These are phyloP conservation scores for Zele albiditarsus DNA, from an alignment of 2,888 invertebrate species.

Conservation along the genomic window DNA sequence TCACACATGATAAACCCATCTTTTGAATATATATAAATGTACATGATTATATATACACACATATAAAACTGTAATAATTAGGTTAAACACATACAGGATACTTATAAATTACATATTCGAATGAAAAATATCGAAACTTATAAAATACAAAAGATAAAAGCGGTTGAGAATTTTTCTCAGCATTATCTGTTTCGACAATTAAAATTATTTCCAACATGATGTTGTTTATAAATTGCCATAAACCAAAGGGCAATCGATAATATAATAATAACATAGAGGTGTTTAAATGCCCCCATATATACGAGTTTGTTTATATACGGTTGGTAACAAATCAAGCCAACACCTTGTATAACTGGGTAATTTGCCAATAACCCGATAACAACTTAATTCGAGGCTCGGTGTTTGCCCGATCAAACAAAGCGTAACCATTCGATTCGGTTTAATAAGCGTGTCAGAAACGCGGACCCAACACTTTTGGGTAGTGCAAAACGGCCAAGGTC, in stretches of 20 bases:
- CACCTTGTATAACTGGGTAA: conserved; percentile 62
- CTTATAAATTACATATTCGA: conserved; percentile 5
- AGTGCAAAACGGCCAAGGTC: conserved; percentile 28
- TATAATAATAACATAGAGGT: conserved; percentile 18
- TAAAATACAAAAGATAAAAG: conserved; percentile 10
- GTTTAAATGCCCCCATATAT: conserved; percentile 19
- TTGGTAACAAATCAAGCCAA: conserved; percentile 65
- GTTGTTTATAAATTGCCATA: not conserved
- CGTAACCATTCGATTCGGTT: conserved; percentile 64
- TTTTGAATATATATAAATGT: no score
- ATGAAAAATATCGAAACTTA: not conserved
- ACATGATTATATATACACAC: no score
- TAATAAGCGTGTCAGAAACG: conserved; percentile 54
- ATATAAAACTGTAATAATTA: no score
- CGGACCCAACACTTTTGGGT: conserved; percentile 38
- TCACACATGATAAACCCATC: no score
- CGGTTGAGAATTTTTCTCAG: not conserved
- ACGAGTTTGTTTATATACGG: conserved; percentile 22
- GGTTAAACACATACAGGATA: no score
- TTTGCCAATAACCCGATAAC: conserved; percentile 67
- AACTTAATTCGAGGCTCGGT: conserved; percentile 67
- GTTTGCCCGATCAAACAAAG: conserved; percentile 66
- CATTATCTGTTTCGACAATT: conserved; percentile 19
- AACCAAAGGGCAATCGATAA: not conserved
- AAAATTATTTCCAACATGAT: conserved; percentile 14